Evolutionary conservation across 2,113 vertebrate species (phyloP).

Genomic region (Gasterosteus aculeatus): DNA sequence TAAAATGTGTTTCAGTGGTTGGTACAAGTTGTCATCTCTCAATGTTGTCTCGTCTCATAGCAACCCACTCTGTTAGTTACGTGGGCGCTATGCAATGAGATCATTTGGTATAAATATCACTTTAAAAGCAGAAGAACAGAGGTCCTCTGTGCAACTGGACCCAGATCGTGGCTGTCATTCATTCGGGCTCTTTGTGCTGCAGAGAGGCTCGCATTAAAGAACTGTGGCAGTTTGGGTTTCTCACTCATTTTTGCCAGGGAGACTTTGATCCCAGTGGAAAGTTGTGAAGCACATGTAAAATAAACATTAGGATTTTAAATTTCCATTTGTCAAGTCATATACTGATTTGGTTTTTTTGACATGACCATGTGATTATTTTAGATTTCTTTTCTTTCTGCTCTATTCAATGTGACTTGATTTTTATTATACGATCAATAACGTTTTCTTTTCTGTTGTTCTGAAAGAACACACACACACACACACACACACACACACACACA

Average conservation of each 20-base stretch:
- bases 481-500: too few relatives aligned
- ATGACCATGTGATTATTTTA: background rate
- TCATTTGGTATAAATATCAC: slow-evolving; percentile 52
- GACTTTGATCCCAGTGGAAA: background rate
- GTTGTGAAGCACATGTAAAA: background rate
- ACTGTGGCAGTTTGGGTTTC: slow-evolving; percentile 20
- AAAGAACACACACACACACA: too few relatives aligned
- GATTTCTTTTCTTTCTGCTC: background rate
- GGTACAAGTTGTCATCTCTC: background rate
- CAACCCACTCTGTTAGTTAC: slow-evolving; percentile 14
- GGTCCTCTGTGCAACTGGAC: slow-evolving; percentile 11
- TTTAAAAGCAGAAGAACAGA: slow-evolving; percentile 45
- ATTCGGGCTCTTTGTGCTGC: background rate
- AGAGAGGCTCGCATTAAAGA: slow-evolving; percentile 2
- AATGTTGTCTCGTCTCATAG: slow-evolving; percentile 9
- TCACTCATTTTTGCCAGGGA: background rate
- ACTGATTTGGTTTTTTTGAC: background rate
- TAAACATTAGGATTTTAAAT: background rate
- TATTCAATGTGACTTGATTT: background rate
- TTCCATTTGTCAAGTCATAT: background rate
- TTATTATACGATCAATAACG: background rate
- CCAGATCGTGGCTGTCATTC: slow-evolving; percentile 15
- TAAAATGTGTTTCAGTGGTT: background rate
- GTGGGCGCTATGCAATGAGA: slow-evolving; percentile 21
- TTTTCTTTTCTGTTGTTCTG: too few relatives aligned